These are phyloP conservation scores for Chrysocyon brachyurus DNA, from an alignment of 2,797 vertebrate genomes.

Conservation along the genomic window DNA sequence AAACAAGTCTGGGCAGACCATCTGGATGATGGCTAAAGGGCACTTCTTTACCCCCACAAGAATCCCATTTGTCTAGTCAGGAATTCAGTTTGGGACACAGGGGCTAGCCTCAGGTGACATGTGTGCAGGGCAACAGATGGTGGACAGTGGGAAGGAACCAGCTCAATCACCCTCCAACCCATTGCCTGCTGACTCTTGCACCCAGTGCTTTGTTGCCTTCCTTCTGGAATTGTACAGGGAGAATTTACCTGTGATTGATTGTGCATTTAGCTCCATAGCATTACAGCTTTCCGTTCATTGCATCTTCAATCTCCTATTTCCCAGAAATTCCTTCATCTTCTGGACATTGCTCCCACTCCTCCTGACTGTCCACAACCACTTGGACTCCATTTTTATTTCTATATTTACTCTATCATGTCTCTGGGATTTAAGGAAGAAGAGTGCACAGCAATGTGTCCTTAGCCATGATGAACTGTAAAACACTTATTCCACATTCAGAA, in stretches of 20 bases:
- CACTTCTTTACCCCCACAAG: neutral
- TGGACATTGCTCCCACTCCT: neutral
- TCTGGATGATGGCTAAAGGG: neutral
- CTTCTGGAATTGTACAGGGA: neutral
- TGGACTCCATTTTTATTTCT: neutral
- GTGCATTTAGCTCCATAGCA: rapidly evolving
- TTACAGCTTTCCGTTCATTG: neutral
- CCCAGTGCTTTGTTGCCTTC: neutral
- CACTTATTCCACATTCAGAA: neutral
- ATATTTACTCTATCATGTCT: neutral
- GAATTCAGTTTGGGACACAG: neutral
- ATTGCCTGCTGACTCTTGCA: neutral
- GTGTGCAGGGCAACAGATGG: neutral
- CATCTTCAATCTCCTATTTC: neutral
- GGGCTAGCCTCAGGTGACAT: neutral
- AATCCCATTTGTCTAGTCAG: neutral
- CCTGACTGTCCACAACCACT: neutral
- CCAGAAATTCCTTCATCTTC: neutral
- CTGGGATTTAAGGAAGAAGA: neutral
- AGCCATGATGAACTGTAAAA: neutral
- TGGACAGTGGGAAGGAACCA: neutral
- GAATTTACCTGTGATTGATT: too few species aligned
- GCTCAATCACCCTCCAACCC: rapidly evolving
- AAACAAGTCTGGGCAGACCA: neutral
- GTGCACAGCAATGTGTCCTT: neutral